Conservation (phyloP, 1,140 invertebrate species). For the Sarcophaga peregrina region DNA sequence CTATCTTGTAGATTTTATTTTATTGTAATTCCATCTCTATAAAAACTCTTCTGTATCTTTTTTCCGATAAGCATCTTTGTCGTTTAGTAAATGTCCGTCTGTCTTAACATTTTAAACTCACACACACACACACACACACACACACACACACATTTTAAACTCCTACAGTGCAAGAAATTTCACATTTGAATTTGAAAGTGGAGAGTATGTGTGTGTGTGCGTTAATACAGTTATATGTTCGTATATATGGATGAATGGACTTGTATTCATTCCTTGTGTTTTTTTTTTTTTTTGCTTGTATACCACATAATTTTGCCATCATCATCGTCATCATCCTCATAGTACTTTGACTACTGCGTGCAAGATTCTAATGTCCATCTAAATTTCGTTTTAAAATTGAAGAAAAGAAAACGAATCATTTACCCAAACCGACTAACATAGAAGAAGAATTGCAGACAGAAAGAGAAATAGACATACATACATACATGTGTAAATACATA, state of each 20-base stretch:
- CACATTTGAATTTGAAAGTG: background rate
- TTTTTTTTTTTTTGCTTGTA: too few species aligned
- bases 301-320: too few species aligned
- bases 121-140: background rate
- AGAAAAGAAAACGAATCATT: constrained; percentile 30
- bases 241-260: too few species aligned
- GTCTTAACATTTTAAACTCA: constrained; percentile 15
- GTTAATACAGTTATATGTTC: constrained; percentile 14
- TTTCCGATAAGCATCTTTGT: constrained; percentile 35
- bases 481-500: background rate
- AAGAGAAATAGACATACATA: background rate
- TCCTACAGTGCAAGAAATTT: background rate
- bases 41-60: constrained; percentile 32
- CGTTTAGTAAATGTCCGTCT: constrained; percentile 26
- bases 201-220: background rate
- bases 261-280: too few species aligned
- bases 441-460: too few species aligned
- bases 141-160: background rate
- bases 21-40: constrained; percentile 8
- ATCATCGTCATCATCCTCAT: too few species aligned
- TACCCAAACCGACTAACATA: background rate
- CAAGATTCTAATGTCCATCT: constrained; percentile 41
- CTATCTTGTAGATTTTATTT: constrained; percentile 26
- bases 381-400: constrained; percentile 44
- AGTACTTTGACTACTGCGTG: constrained; percentile 10